Conservation (phyloP, 2,797 vertebrate species). For the Crenichthys baileyi region DNA sequence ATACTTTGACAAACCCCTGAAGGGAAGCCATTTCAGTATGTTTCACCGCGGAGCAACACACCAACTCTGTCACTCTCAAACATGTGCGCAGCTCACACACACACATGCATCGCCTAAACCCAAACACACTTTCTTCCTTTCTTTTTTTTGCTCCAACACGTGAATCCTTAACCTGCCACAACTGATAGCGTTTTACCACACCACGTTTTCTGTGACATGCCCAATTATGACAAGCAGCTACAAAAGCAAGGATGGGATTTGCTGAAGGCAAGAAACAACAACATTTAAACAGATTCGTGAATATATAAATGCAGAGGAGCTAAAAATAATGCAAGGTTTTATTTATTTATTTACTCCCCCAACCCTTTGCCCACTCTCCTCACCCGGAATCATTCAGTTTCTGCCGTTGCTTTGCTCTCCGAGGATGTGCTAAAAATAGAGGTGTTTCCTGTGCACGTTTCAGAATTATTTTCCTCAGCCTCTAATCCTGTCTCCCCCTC, state of each 20-base stretch:
- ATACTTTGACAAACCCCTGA: constrained; percentile 67
- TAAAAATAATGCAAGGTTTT: constrained; percentile 66
- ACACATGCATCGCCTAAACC: neutral
- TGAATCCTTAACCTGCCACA: constrained; percentile 62
- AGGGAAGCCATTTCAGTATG: constrained; percentile 74
- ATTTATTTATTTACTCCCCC: constrained; percentile 57
- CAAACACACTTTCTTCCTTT: constrained; percentile 10
- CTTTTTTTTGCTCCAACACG: constrained; percentile 22
- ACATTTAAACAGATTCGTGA: constrained; percentile 64
- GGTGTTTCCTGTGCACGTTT: constrained; percentile 76
- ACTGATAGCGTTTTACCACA: constrained; percentile 55
- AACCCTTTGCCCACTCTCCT: constrained; percentile 29
- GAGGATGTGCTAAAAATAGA: constrained; percentile 76
- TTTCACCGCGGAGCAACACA: constrained; percentile 67
- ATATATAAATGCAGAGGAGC: constrained; percentile 67
- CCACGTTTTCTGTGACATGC: constrained; percentile 37
- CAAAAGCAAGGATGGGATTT: constrained; percentile 55
- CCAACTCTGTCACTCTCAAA: constrained; percentile 62
- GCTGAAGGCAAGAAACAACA: constrained; percentile 52
- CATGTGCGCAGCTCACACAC: constrained; percentile 18
- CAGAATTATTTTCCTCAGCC: constrained; percentile 61
- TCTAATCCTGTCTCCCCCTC: constrained; percentile 29
- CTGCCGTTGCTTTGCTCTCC: constrained; percentile 58
- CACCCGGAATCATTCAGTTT: constrained; percentile 67
- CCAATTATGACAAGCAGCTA: constrained; percentile 54